Conservation (phyloP, 1,140 invertebrate species). For the Muscidifurax raptorellus region DNA sequence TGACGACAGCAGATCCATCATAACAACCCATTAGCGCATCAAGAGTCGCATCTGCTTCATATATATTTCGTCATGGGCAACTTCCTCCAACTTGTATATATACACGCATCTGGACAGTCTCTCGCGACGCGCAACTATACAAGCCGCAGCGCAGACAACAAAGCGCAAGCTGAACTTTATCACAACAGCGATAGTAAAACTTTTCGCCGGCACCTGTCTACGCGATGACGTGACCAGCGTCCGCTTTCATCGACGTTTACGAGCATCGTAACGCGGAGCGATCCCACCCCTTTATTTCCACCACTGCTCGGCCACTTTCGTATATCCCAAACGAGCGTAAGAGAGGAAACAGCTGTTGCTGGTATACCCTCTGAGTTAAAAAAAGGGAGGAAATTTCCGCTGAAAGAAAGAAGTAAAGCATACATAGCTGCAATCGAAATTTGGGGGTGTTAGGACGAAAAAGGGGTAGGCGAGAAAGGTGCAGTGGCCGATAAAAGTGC, state of each 20-base stretch:
- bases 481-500: neutral
- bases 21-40: neutral
- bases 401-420: neutral
- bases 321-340: neutral
- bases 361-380: neutral
- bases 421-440: no score
- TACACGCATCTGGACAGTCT: no score
- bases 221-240: neutral
- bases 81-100: no score
- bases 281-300: constrained; percentile 16
- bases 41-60: neutral
- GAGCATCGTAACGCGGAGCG: constrained; percentile 15
- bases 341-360: neutral
- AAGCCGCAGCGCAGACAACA: neutral
- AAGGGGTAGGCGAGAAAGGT: neutral
- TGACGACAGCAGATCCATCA: neutral
- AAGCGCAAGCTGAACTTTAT: constrained; percentile 1
- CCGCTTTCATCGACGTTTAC: constrained; percentile 25
- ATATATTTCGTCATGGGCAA: neutral
- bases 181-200: constrained; percentile 22
- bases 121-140: neutral
- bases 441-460: neutral
- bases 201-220: constrained; percentile 15
- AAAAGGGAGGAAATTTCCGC: neutral
- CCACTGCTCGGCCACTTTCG: neutral